These are phyloP conservation scores for Esox masquinongy DNA, from an alignment of 2,797 vertebrate genomes.

Conservation along the genomic window DNA sequence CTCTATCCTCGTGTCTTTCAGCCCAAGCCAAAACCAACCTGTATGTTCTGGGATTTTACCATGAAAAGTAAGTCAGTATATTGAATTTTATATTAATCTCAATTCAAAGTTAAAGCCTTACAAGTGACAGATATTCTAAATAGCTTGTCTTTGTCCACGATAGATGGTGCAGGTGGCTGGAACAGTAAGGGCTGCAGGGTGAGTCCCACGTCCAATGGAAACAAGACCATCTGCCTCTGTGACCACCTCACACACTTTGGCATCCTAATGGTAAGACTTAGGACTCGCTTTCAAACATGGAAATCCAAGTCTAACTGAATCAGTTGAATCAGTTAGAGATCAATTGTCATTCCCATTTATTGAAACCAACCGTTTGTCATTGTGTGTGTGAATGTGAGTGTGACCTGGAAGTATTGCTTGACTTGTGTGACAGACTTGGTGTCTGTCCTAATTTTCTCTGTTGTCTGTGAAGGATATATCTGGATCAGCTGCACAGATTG, in stretches of 20 bases:
- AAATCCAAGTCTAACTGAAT: no score
- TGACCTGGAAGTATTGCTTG: background rate
- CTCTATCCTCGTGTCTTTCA: constrained; percentile 47
- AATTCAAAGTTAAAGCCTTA: background rate
- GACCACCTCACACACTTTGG: constrained; percentile 96
- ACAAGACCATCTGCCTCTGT: constrained; percentile 86
- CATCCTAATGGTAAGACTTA: constrained; percentile 88
- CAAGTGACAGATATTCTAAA: background rate
- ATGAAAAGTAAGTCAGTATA: constrained; percentile 79
- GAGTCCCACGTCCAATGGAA: constrained; percentile 70
- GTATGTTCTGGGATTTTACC: constrained; percentile 93
- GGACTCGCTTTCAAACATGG: no score
- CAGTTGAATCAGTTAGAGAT: background rate
- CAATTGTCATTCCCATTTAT: background rate
- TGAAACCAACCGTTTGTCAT: background rate
- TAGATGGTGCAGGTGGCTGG: constrained; percentile 88
- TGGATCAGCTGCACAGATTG: constrained; percentile 68
- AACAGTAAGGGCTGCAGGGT: constrained; percentile 79
- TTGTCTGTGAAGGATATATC: constrained; percentile 83
- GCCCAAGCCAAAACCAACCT: constrained; percentile 72
- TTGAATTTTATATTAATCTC: background rate
- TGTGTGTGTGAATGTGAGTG: constrained; percentile 10
- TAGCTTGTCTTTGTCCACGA: constrained; percentile 46
- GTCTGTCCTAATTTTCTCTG: background rate
- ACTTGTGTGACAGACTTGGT: background rate